Base-by-base conservation (phyloP, 2,888 invertebrate genomes). In the Tipula lateralis region DNA sequence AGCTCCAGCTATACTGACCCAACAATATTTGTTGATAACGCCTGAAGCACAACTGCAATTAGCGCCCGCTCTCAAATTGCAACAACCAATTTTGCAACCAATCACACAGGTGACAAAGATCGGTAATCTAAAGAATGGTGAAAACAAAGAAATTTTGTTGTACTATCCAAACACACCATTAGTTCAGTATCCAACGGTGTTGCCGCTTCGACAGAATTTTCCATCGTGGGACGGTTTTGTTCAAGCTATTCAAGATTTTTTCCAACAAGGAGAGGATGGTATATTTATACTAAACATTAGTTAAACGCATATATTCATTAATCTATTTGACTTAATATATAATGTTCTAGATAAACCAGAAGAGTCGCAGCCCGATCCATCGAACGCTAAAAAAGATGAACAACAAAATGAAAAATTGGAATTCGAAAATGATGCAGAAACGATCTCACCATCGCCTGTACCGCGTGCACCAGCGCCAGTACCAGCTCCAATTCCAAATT, bases 41-140 rank as follows among this genome's bases (percentile, higher is more conserved):
- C 90, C 90, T 5, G 89, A 90, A 85, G 89, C 90, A 0, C 90
- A 90, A 86, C 87, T 89, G 44, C 89, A 88, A 83, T 86, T 90
- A 34, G 83, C 84, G 66, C 86, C 86, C 13, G 84, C 85, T 12
- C 84, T 86, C 9, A 86, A 86, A 84, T 83, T 86, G 7, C 85
- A 86, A 84, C 85, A 85, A 32, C 84, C 86, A 5, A 82, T 86
- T 50, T 39, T 85, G 44, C 86, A 86, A 44, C 86, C 86, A 39
- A 86, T 90, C 30, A 87, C 89, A 16, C 89, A 89, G 1, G 85
- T 89, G 85, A 83, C 16, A 83, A 83, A 19, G 24, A 19, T 36
- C 12, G 19, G 7, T 36, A 34, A 34, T 12, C 5, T 32, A 13
- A 29, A 82, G 30, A 34, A 83, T 32, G 30, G 30, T 16, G 32